A percentile compares a stretch with the other conserved stretches of the same genome.
phyloP scores from a whole-genome alignment of 1,140 invertebrate genomes.

The Eumaeus atala region DNA sequence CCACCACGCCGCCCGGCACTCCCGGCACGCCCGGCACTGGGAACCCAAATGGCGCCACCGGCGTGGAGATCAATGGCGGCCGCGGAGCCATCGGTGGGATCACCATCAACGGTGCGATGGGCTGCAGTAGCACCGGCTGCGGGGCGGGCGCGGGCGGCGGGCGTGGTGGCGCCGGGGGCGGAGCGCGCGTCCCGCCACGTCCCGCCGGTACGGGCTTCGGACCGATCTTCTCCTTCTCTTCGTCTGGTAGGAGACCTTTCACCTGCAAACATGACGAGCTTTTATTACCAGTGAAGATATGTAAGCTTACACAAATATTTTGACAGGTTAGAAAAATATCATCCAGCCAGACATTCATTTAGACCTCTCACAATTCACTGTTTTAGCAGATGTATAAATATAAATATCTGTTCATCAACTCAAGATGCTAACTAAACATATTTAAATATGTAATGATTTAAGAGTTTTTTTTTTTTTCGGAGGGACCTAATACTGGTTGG shows the following conservation, averaged over 20 bases:
- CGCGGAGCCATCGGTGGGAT: slow-evolving; percentile 60
- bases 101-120: slow-evolving; percentile 47
- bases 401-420: too few relatives aligned
- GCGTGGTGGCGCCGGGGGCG: slow-evolving; percentile 58
- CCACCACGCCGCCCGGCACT: slow-evolving; percentile 83
- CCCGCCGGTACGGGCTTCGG: slow-evolving; percentile 79
- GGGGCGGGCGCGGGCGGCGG: slow-evolving; percentile 48
- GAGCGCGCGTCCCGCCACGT: slow-evolving; percentile 42
- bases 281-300: not conserved
- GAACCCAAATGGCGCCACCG: slow-evolving; percentile 50
- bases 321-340: too few relatives aligned
- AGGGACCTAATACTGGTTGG: too few relatives aligned
- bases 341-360: too few relatives aligned
- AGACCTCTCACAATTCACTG: too few relatives aligned
- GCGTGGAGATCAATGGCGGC: slow-evolving; percentile 63
- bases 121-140: slow-evolving; percentile 37
- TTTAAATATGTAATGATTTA: too few relatives aligned
- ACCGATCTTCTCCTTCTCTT: slow-evolving; percentile 94
- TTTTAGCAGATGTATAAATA: too few relatives aligned
- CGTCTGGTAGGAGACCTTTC: slow-evolving; percentile 93
- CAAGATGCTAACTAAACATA: too few relatives aligned
- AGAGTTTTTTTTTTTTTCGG: too few relatives aligned
- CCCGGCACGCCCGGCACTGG: slow-evolving; percentile 74
- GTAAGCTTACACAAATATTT: too few relatives aligned
- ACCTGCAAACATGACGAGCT: slow-evolving; percentile 59